A percentile compares a stretch with the other conserved stretches of the same genome.
Evolutionary conservation across 2,888 invertebrate species (phyloP).

Genomic region (Andrena marginata): DNA sequence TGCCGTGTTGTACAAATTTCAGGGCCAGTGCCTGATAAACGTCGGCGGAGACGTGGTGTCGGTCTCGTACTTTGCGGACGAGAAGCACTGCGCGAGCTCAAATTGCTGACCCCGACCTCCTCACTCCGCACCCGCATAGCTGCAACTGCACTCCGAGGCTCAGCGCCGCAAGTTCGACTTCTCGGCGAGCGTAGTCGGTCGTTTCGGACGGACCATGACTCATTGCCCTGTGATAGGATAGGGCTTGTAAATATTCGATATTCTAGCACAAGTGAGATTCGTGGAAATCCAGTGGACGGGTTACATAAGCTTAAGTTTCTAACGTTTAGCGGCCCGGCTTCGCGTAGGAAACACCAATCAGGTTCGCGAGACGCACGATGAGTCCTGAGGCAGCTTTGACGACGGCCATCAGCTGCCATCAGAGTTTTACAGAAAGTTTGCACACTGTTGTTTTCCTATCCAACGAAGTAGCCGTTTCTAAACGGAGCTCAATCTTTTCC

Average conservation of each 20-base stretch:
- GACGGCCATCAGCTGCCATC: conserved; percentile 61
- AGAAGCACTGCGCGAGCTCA: conserved; percentile 77
- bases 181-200: conserved; percentile 27
- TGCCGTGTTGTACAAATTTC: conserved; percentile 81
- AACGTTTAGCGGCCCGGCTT: conserved; percentile 12
- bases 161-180: conserved; percentile 54
- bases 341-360: conserved; percentile 8
- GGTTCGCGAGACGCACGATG: conserved; percentile 29
- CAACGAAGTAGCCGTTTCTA: conserved; percentile 1
- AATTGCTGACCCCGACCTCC: conserved; percentile 83
- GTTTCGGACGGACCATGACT: not conserved
- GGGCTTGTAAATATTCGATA: conserved; percentile 53
- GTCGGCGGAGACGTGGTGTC: conserved; percentile 97
- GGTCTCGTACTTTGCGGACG: conserved; percentile 90
- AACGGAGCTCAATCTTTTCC: not conserved
- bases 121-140: conserved; percentile 82
- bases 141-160: conserved; percentile 41
- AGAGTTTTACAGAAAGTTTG: conserved; percentile 41
- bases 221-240: conserved; percentile 49
- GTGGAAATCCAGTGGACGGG: not conserved
- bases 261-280: conserved; percentile 30
- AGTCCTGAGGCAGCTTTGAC: conserved; percentile 27
- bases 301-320: conserved; percentile 10
- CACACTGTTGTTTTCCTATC: conserved; percentile 10
- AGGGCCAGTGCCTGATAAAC: conserved; percentile 98